These are phyloP conservation scores for Erebia epiphron DNA, from an alignment of 2,888 invertebrate species.

Conservation along the genomic window DNA sequence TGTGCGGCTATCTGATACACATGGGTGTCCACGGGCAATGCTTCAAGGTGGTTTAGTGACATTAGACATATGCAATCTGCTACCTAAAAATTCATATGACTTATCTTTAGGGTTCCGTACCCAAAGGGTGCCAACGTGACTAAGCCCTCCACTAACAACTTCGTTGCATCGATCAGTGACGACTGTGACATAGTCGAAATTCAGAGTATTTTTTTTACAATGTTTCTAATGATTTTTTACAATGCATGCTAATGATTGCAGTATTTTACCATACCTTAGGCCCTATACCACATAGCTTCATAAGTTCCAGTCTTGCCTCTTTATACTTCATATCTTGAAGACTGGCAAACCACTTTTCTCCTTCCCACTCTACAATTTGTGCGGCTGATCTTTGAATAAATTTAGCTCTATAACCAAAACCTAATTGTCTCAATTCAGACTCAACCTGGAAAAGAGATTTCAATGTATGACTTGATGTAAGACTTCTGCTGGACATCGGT, in stretches of 20 bases:
- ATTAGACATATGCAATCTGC: conserved; percentile 99
- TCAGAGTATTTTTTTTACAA: no score
- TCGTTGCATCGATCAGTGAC: no score
- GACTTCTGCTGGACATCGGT: no score
- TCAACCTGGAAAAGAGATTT: conserved; percentile 82
- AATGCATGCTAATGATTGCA: no score
- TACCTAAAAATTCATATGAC: conserved; percentile 82
- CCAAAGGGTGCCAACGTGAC: no score
- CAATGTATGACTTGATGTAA: no score
- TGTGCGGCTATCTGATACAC: conserved; percentile 94
- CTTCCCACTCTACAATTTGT: conserved; percentile 87
- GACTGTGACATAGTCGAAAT: no score
- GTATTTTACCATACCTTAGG: conserved; percentile 86
- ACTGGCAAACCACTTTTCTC: conserved; percentile 87
- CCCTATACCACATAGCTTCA: conserved; percentile 94
- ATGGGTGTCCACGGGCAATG: conserved; percentile 98
- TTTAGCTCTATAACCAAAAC: conserved; percentile 94
- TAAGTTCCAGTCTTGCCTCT: conserved; percentile 88
- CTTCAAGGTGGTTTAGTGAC: conserved; percentile 94
- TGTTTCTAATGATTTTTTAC: no score
- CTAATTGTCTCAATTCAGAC: conserved; percentile 86
- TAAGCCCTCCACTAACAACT: no score
- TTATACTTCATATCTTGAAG: conserved; percentile 87
- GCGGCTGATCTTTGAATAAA: conserved; percentile 91
- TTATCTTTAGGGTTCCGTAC: neutral